phyloP scores from a whole-genome alignment of 2,888 invertebrate species.

The Cosmorhoe ocellata region DNA sequence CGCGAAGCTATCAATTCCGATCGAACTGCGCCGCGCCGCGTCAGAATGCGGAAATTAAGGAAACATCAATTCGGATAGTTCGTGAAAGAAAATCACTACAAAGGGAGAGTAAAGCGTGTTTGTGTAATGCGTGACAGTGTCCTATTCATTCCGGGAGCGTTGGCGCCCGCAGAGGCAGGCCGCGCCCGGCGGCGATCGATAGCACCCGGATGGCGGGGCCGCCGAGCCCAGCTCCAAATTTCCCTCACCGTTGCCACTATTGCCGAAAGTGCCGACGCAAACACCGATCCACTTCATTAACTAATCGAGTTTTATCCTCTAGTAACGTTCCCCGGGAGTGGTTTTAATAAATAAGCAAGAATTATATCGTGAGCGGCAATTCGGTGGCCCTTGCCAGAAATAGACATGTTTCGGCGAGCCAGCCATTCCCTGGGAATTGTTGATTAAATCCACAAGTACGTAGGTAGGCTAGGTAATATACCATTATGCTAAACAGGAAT shows the following conservation, averaged over 20 bases:
- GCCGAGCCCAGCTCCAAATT: conserved; percentile 5
- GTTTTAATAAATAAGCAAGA: conserved; percentile 22
- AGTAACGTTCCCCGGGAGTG: conserved; percentile 17
- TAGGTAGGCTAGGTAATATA: conserved; percentile 9
- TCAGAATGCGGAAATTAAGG: conserved; percentile 15
- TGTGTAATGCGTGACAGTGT: conserved; percentile 34
- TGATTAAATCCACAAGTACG: conserved; percentile 24
- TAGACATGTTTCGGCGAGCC: conserved; percentile 30
- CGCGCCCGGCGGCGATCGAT: conserved; percentile 32
- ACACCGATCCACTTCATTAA: conserved; percentile 27
- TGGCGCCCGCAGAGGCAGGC: conserved; percentile 26
- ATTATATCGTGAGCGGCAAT: conserved; percentile 13
- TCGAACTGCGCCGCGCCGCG: conserved; percentile 19
- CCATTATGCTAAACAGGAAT: conserved; percentile 27
- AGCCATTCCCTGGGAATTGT: conserved; percentile 26
- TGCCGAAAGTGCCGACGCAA: conserved; percentile 21
- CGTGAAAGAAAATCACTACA: conserved; percentile 21
- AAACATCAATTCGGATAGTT: conserved; percentile 12
- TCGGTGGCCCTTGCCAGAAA: conserved; percentile 28
- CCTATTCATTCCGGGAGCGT: conserved; percentile 31
- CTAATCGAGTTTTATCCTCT: conserved; percentile 26
- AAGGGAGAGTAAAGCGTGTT: conserved; percentile 24
- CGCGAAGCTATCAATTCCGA: conserved; percentile 28
- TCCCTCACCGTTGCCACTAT: conserved; percentile 9
- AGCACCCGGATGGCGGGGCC: conserved; percentile 17